A percentile compares a stretch with the other conserved stretches of the same genome.
These are phyloP conservation scores for Psittacara wagleri DNA, from an alignment of 2,113 vertebrate genomes.

Conservation along the genomic window DNA sequence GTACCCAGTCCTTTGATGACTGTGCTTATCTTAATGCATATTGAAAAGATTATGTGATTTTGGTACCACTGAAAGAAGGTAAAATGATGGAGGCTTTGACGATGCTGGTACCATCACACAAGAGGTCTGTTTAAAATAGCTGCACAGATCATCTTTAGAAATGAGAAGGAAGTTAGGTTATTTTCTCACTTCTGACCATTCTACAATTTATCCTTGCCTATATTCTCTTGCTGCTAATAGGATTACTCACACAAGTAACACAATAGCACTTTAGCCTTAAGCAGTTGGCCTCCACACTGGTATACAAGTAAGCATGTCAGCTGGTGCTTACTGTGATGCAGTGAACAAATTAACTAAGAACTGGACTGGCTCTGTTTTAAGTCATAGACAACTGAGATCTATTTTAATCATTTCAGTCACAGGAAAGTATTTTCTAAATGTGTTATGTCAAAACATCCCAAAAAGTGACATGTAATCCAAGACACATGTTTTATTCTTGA, in stretches of 20 bases:
- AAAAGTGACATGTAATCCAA: constrained; percentile 30
- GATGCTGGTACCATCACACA: not conserved
- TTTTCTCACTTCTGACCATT: not conserved
- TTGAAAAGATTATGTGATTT: not conserved
- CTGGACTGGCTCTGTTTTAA: constrained; percentile 1
- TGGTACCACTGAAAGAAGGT: not conserved
- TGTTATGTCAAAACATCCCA: constrained; percentile 34
- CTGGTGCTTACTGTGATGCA: not conserved
- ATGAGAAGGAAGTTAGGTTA: not conserved
- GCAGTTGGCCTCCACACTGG: not conserved
- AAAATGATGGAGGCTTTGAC: not conserved
- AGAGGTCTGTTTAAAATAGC: not conserved
- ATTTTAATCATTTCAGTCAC: constrained; percentile 38
- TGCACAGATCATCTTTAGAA: not conserved
- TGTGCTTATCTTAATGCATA: not conserved
- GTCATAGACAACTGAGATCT: not conserved
- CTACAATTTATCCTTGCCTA: not conserved
- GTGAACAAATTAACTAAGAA: not conserved
- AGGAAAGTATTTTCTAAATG: constrained; percentile 17
- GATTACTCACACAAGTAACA: constrained; percentile 17
- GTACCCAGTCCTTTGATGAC: not conserved
- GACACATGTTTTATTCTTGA: constrained; percentile 16
- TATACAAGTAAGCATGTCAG: not conserved
- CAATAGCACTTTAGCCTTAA: constrained; percentile 20
- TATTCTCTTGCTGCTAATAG: constrained; percentile 12